Percentiles rank a stretch among this genome's conserved stretches.
Evolutionary conservation across 2,113 vertebrate genomes (phyloP).

Genomic region (Scomber japonicus): DNA sequence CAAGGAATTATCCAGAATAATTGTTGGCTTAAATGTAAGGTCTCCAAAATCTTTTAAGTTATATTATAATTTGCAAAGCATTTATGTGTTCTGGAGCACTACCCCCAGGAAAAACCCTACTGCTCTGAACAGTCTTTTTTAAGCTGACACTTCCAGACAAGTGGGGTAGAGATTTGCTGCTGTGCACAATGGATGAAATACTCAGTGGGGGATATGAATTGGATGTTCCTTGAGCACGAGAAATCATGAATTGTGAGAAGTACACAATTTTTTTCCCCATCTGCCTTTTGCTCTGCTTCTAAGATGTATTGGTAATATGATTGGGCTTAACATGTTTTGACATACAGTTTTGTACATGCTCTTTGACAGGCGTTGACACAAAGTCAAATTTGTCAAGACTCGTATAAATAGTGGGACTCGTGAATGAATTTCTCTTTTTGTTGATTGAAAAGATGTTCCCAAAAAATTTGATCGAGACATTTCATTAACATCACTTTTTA

Average conservation of each 20-base stretch:
- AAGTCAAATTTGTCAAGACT: slow-evolving; percentile 12
- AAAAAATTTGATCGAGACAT: slow-evolving; percentile 21
- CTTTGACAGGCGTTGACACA: neutral
- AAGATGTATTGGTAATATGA: slow-evolving; percentile 28
- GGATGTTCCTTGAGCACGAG: slow-evolving; percentile 66
- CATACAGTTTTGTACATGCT: slow-evolving; percentile 9
- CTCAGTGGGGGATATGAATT: slow-evolving; percentile 64
- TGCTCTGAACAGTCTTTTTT: slow-evolving; percentile 62
- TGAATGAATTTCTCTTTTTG: neutral
- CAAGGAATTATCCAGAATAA: slow-evolving; percentile 41
- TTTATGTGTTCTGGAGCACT: slow-evolving; percentile 42
- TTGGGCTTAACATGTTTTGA: slow-evolving; percentile 49
- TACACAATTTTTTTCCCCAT: slow-evolving; percentile 47
- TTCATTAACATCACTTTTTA: neutral
- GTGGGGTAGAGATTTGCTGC: slow-evolving; percentile 70
- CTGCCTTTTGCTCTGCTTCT: slow-evolving; percentile 27
- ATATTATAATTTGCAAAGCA: slow-evolving; percentile 24
- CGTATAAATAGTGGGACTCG: slow-evolving; percentile 4
- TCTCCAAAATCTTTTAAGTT: slow-evolving; percentile 33
- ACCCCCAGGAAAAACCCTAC: slow-evolving; percentile 55
- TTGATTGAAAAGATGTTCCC: slow-evolving; percentile 20
- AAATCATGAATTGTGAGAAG: slow-evolving; percentile 70
- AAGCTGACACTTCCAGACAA: slow-evolving; percentile 71
- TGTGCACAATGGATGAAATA: slow-evolving; percentile 74
- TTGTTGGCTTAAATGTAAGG: slow-evolving; percentile 38